A percentile compares a stretch with the other conserved stretches of the same genome.
These are phyloP conservation scores for Oreohelix idahoensis DNA, from an alignment of 1,140 invertebrate genomes.

Conservation along the genomic window DNA sequence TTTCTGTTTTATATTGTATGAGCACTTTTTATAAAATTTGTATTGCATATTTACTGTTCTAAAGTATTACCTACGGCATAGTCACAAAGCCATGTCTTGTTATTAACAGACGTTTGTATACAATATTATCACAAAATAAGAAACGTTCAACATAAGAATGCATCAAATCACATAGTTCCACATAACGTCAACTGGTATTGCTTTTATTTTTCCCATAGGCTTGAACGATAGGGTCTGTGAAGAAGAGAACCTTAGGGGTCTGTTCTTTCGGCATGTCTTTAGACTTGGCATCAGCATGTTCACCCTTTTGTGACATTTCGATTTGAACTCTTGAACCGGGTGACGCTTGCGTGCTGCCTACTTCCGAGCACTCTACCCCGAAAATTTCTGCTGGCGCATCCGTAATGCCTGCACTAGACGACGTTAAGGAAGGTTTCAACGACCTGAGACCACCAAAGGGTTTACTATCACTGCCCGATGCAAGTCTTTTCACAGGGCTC, in stretches of 20 bases:
- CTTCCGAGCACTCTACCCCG: slow-evolving; percentile 34
- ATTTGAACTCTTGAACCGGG: not conserved
- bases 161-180: not conserved
- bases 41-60: not conserved
- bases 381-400: slow-evolving; percentile 26
- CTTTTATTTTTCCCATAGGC: slow-evolving; percentile 20
- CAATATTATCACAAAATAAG: slow-evolving; percentile 6
- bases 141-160: not conserved
- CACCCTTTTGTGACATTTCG: not conserved
- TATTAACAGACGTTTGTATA: not conserved
- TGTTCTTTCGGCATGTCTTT: slow-evolving; percentile 29
- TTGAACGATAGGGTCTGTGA: slow-evolving; percentile 30
- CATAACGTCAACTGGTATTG: slow-evolving; percentile 9
- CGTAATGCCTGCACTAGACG: not conserved
- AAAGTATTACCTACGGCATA: not conserved
- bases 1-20: not conserved
- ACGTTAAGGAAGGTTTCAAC: slow-evolving; percentile 27
- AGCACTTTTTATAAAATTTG: not conserved
- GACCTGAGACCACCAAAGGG: not conserved
- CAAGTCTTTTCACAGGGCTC: not conserved
- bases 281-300: not conserved
- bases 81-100: not conserved
- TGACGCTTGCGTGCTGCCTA: slow-evolving; percentile 19
- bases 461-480: not conserved
- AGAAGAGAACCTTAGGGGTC: slow-evolving; percentile 29